Evolutionary conservation across 2,888 invertebrate genomes (phyloP), one percentile per base, ranked within the genome.

Genomic region (Eristalinus sepulchralis): DNA sequence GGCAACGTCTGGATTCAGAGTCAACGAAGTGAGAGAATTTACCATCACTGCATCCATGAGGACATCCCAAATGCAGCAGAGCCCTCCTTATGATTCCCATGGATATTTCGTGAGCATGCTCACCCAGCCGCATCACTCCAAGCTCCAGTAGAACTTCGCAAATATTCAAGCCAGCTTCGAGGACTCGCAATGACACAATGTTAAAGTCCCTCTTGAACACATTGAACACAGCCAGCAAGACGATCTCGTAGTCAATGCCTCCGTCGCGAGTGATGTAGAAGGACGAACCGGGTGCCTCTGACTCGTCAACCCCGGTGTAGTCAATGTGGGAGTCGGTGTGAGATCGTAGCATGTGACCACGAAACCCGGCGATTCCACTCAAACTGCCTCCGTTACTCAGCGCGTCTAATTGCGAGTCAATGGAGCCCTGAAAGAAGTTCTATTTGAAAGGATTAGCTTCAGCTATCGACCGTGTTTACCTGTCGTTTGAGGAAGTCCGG

Each of bases 211-310:
- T 95, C 88, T 97, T 95, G 0, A 97, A 96, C 10, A 98, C 96
- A 78, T 96, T 95, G 91, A 98, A 97, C 0, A 98, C 95, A 8
- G 97, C 98, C 95, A 98, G 91, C 10, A 94, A 91, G 1, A 98
- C 96, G 13, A 98, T 97, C 93, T 96, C 96, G 88, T 97, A 95
- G 92, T 98, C 97, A 79, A 99, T 96, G 90, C 98, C 97, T 0
- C 99, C 99, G 89, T 98, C 98, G 89, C 96, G 96, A 33, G 98
- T 98, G 80, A 99, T 98, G 91, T 98, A 99, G 91, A 96, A 95
- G 22, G 96, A 94, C 0, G 99, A 96, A 0, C 98, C 98, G 0
- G 97, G 95, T 0, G 97, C 97, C 93, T 98, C 98, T 0, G 96
- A 96, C 82, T 97, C 95, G 90, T 98, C 98, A 88, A 97, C 97